Conservation (phyloP, 2,888 invertebrate genomes). For the Nephrotoma appendiculata region DNA sequence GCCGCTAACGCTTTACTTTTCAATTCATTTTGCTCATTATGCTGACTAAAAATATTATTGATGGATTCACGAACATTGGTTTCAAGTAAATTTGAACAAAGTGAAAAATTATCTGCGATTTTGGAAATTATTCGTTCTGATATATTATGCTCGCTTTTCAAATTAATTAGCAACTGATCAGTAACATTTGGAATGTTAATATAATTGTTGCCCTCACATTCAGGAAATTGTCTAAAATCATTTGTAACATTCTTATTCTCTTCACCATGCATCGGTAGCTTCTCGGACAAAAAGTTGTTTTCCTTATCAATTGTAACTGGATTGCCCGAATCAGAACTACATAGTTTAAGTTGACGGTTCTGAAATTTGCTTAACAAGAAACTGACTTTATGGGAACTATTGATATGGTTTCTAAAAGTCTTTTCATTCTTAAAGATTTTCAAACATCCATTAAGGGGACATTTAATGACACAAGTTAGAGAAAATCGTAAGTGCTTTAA, state of each 20-base stretch:
- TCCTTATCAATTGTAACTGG: too few species aligned
- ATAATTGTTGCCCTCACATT: not conserved
- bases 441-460: not conserved
- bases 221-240: too few species aligned
- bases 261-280: too few species aligned
- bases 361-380: not conserved
- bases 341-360: not conserved
- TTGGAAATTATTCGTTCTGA: not conserved
- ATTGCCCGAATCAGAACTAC: too few species aligned
- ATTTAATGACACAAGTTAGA: not conserved
- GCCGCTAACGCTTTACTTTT: not conserved
- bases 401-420: not conserved
- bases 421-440: not conserved
- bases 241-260: too few species aligned
- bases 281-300: too few species aligned
- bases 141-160: not conserved
- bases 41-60: not conserved
- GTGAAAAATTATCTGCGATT: not conserved
- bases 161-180: not conserved
- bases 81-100: not conserved
- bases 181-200: not conserved
- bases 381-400: not conserved
- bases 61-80: not conserved
- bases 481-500: not conserved
- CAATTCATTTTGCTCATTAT: not conserved